Base-by-base conservation (phyloP, 2,888 invertebrate species). In the Deroplatys truncata region DNA sequence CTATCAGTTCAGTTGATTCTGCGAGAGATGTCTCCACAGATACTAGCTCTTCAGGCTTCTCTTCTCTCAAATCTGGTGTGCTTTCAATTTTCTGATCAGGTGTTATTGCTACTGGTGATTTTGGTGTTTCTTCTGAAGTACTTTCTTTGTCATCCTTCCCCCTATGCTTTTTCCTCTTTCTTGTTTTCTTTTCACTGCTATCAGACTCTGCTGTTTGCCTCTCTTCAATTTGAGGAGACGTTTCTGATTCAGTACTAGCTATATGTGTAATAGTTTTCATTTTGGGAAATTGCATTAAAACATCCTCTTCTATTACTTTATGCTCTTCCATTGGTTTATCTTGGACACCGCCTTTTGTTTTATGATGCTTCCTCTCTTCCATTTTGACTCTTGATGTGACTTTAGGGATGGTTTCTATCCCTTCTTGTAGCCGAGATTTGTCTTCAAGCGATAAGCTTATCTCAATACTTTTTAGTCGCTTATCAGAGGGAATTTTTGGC, bases 101-200 rank as follows among this genome's bases (percentile, higher is more conserved):
- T 43, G 90, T 89, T 56, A 89, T 88, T 90, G 91, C 91, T 90
- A 91, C 91, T 90, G 90, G 88, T 16, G 90, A 49, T 84, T 90
- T 90, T 88, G 84, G 43, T 88, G 91, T 91, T 16, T 91, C 89
- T 90, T 93, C 93, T 16, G 92, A 72, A n/a, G 82, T 84, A 28
- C 91, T 90, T 93, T 93, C 49, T 15, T 92, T 92, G 56, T 92
- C 92, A 4, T 92, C 93, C 84, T 93, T 93, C 85, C 93, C 93
- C 93, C 95, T 95, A 92, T 94, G 95, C 93, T 96, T 96, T 94
- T 96, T 96, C 94, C 95, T 95, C 94, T 95, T 96, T 93, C 95
- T 95, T 93, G 94, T 95, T 56, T 84, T 72, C 56, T 56, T 87
- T n/a, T 49, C 56, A 49, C 10, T 28, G 43, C 43, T 43, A 28